A percentile compares a stretch with the other conserved stretches of the same genome.
phyloP scores from a whole-genome alignment of 2,113 vertebrate species.

The Echinops telfairi region DNA sequence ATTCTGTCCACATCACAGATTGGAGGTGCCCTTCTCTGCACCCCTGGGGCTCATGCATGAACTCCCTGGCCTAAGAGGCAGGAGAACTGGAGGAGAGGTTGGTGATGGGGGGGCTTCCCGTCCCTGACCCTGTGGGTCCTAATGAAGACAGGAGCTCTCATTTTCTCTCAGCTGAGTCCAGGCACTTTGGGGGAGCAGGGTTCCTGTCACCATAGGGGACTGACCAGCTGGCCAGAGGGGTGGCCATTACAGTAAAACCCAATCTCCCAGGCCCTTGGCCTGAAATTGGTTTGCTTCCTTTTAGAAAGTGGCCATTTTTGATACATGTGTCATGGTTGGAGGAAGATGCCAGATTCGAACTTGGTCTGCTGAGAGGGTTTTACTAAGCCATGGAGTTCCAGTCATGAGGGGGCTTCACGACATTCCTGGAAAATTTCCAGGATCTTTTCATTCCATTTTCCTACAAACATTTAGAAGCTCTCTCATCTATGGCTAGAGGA shows the following conservation, averaged over 20 bases:
- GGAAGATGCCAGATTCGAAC: no score
- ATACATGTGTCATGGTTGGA: neutral
- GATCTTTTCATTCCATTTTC: no score
- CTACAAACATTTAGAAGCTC: no score
- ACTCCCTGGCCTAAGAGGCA: no score
- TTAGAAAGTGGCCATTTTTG: neutral
- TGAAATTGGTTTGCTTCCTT: neutral
- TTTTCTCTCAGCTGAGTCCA: neutral
- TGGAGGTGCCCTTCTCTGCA: neutral
- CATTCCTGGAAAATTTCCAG: no score
- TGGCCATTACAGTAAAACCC: neutral
- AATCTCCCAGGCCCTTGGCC: neutral
- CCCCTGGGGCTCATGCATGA: neutral
- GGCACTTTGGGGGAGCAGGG: neutral
- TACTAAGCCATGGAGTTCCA: no score
- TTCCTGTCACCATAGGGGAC: neutral
- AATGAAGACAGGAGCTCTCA: fast-evolving
- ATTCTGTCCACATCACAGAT: no score
- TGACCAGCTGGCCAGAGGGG: neutral
- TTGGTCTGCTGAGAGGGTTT: no score
- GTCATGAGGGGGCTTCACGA: no score
- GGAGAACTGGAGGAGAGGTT: neutral
- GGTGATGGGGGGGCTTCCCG: neutral
- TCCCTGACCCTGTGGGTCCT: fast-evolving
- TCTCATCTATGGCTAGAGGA: no score